Evolutionary conservation across 2,888 invertebrate genomes (phyloP).

Genomic region (Galerucella pusilla): DNA sequence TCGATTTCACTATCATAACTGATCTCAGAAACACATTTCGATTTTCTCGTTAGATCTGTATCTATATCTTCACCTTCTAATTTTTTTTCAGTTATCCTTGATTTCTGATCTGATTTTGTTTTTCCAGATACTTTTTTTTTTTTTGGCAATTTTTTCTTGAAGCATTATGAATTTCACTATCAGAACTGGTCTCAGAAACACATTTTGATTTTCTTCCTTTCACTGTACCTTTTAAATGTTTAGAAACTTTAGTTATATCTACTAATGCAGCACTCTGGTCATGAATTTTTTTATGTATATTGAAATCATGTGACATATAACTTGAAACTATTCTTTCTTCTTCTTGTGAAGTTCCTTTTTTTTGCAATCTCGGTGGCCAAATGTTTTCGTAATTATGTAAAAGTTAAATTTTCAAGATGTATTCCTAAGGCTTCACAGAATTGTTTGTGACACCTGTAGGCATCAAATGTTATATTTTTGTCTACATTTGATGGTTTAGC

Average conservation of each 20-base stretch:
- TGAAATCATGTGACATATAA: not conserved
- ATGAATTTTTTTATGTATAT: not conserved
- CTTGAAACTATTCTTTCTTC: not conserved
- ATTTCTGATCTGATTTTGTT: too few species aligned
- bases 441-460: not conserved
- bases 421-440: not conserved
- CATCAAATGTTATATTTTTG: not conserved
- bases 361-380: not conserved
- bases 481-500: not conserved
- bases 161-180: too few species aligned
- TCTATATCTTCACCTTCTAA: too few species aligned
- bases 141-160: too few species aligned
- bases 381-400: not conserved
- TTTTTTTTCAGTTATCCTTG: too few species aligned
- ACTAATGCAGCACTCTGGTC: not conserved
- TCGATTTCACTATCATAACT: too few species aligned
- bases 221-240: not conserved
- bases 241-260: not conserved
- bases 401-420: not conserved
- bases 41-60: too few species aligned
- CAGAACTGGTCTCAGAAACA: too few species aligned
- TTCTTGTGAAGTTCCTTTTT: not conserved
- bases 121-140: too few species aligned
- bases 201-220: too few species aligned
- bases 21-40: too few species aligned